A percentile compares a stretch with the other conserved stretches of the same genome.
These are phyloP conservation scores for Crypturellus tataupa DNA, from an alignment of 2,797 vertebrate genomes.

Conservation along the genomic window DNA sequence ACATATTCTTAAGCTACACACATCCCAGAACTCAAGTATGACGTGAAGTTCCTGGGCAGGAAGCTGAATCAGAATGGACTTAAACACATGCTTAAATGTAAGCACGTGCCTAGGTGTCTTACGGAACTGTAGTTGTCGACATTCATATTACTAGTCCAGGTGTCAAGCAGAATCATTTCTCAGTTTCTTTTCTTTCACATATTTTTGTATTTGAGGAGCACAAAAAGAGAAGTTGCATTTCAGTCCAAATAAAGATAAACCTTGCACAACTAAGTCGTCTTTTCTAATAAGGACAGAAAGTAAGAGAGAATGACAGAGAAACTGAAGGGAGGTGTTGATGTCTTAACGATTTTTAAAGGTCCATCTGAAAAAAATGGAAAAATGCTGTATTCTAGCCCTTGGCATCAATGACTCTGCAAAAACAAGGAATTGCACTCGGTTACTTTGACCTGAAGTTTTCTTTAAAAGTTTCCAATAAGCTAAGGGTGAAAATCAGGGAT, in stretches of 20 bases:
- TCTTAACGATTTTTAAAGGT: conserved; percentile 6
- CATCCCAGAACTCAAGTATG: conserved; percentile 4
- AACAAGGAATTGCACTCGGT: neutral
- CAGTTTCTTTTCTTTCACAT: neutral
- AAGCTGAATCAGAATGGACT: neutral
- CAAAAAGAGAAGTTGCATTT: neutral
- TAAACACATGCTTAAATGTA: neutral
- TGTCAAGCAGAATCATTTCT: conserved; percentile 9
- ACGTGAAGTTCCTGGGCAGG: neutral
- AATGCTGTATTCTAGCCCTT: neutral
- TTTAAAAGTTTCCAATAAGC: neutral
- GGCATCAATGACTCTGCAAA: neutral
- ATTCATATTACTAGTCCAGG: neutral
- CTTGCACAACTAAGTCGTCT: neutral
- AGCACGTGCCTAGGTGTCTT: neutral
- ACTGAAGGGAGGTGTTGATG: neutral
- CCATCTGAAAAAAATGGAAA: too few relatives aligned
- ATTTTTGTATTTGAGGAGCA: neutral
- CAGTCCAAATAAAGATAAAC: neutral
- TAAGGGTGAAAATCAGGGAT: neutral
- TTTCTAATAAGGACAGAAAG: conserved; percentile 11
- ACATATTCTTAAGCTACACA: neutral
- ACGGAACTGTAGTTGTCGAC: neutral
- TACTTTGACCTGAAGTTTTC: neutral
- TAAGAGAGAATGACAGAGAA: neutral